phyloP scores from a whole-genome alignment of 2,797 vertebrate genomes.

The Brachyrhaphis roseni region DNA sequence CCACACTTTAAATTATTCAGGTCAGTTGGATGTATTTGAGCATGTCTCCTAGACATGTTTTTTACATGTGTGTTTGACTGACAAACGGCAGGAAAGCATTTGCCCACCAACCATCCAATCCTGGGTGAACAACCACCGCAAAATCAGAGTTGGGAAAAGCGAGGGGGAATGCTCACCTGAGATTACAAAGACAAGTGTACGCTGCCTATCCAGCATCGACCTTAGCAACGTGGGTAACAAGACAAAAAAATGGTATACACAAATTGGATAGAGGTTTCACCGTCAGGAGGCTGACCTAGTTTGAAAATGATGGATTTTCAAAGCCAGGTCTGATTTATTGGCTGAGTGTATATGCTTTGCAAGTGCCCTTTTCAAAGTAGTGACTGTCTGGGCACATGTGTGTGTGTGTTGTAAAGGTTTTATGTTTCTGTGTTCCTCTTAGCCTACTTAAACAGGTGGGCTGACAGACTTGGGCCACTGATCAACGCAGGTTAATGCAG shows the following conservation, averaged over 20 bases:
- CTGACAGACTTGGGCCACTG: conserved; percentile 37
- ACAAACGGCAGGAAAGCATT: conserved; percentile 21
- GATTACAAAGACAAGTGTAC: conserved; percentile 11
- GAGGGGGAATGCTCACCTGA: conserved; percentile 44
- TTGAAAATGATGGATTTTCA: conserved; percentile 79
- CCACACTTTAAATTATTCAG: conserved; percentile 73
- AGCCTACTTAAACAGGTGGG: conserved; percentile 73
- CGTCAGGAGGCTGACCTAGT: conserved; percentile 82
- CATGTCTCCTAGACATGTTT: conserved; percentile 59
- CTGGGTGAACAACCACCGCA: conserved; percentile 39
- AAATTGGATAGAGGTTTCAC: conserved; percentile 44
- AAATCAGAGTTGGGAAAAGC: conserved; percentile 30
- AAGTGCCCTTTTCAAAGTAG: conserved; percentile 71
- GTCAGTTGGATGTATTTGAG: conserved; percentile 51
- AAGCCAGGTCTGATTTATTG: conserved; percentile 81
- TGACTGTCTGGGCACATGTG: conserved; percentile 25
- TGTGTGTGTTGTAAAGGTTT: conserved; percentile 30
- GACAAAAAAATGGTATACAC: conserved; percentile 16
- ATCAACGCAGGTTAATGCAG: conserved; percentile 48
- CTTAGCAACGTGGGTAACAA: conserved; percentile 46
- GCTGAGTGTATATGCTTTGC: conserved; percentile 73
- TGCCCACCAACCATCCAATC: conserved; percentile 27
- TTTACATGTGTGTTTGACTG: conserved; percentile 24
- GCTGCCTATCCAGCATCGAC: conserved; percentile 51
- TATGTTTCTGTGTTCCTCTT: conserved; percentile 55